Evolutionary conservation across 2,888 invertebrate genomes (phyloP), one percentile per base, ranked within the genome.

Genomic region (Adela reaumurella): DNA sequence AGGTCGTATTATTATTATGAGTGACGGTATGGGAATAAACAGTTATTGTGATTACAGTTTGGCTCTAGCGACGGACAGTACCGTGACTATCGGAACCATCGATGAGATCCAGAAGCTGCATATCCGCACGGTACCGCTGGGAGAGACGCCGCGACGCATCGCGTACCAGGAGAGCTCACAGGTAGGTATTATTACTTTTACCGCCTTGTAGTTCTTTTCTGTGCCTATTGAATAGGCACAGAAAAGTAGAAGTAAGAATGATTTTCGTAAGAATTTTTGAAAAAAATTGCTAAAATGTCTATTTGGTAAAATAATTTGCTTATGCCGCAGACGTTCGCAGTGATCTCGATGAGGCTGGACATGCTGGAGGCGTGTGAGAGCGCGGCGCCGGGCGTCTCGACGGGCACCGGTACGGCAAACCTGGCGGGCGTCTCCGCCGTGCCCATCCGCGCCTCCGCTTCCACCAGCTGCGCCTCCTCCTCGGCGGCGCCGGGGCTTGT

Each of bases 51-150:
- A n/a, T n/a, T n/a, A n/a, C 64, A 89, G 89, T 68, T 82, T 97
- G 67, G 94, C 95, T 6, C 70, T 96, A 54, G 92, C 94, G 0
- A 95, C 93, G 17, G 92, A 94, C 62, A 91, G 86, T 56, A 89
- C 90, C 2, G 87, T 97, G 2, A 92, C 97, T 1, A 93, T 99
- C 64, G 97, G 97, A 52, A 97, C 96, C 0, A 97, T 98, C 58
- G 98, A 98, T 70, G 97, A 98, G 72, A 98, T 98, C 55, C 97
- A 98, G 69, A 98, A 98, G 66, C 74, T 98, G 17, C 98, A 98
- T 70, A 98, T 98, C 58, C 81, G 98, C 49, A 97, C 97, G 0
- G 94, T 99, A 17, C 93, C 94, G 0, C 77, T 99, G 1, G 93
- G 94, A 1, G 99, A 99, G 76, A 93, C 95, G 1, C 96, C 97